phyloP scores from a whole-genome alignment of 2,113 vertebrate species.

The Centrocercus urophasianus region DNA sequence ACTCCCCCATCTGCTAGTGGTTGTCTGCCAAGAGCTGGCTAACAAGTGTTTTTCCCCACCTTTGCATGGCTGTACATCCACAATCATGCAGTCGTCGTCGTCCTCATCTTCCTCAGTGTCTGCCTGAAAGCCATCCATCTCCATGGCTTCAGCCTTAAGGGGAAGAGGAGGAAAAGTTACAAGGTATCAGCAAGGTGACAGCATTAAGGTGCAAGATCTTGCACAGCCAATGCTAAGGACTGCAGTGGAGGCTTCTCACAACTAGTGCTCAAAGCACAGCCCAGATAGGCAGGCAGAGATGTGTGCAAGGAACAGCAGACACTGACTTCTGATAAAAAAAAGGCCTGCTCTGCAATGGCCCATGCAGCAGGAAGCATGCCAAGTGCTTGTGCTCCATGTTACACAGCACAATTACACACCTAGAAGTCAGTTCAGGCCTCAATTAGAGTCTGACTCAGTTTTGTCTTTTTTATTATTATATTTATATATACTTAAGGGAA shows the following conservation, averaged over 20 bases:
- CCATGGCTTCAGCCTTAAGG: slow-evolving; percentile 76
- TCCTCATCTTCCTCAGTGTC: slow-evolving; percentile 92
- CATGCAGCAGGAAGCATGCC: rapidly evolving
- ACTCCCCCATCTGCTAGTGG: rapidly evolving
- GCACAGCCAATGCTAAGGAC: rapidly evolving
- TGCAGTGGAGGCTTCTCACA: rapidly evolving
- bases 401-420: rapidly evolving
- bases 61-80: slow-evolving; percentile 72
- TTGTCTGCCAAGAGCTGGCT: neutral
- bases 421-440: neutral
- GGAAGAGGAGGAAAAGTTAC: neutral
- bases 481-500: neutral
- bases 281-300: neutral
- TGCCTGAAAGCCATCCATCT: slow-evolving; percentile 94
- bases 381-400: neutral
- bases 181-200: rapidly evolving
- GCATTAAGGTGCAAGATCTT: rapidly evolving
- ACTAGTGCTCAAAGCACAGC: rapidly evolving
- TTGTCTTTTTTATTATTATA: neutral
- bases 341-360: neutral
- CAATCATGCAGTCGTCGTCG: slow-evolving; percentile 83
- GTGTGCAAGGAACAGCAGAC: neutral
- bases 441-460: rapidly evolving
- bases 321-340: rapidly evolving
- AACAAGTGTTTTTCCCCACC: slow-evolving; percentile 67